phyloP scores from a whole-genome alignment of 2,113 vertebrate genomes.

The Lates calcarifer region DNA sequence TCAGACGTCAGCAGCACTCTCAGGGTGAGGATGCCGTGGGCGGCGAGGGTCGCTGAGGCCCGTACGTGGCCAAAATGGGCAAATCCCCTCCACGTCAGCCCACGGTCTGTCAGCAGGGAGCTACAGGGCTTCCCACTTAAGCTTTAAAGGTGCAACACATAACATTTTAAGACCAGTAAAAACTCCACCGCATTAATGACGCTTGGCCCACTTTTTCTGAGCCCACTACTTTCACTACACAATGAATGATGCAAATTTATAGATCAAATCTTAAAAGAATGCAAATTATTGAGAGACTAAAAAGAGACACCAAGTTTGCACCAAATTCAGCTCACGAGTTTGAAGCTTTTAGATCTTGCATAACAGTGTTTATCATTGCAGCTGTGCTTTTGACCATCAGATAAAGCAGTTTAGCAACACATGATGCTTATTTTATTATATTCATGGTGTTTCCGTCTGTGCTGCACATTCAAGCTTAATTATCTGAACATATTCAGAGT shows the following conservation, averaged over 20 bases:
- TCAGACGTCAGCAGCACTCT: constrained; percentile 74
- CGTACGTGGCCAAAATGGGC: constrained; percentile 58
- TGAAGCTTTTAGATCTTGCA: no score
- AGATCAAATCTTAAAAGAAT: neutral
- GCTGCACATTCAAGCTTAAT: neutral
- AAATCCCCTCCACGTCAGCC: constrained; percentile 71
- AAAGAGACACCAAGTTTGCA: no score
- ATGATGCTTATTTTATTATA: no score
- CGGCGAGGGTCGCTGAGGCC: constrained; percentile 69
- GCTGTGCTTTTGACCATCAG: no score
- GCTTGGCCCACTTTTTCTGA: constrained; percentile 8
- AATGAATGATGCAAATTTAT: neutral
- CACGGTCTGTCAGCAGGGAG: constrained; percentile 47
- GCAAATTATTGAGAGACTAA: neutral
- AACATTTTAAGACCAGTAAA: constrained; percentile 14
- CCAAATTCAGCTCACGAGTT: no score
- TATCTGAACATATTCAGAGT: neutral
- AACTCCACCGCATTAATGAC: constrained; percentile 34
- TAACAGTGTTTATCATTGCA: no score
- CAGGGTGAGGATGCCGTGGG: constrained; percentile 59
- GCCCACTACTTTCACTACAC: constrained; percentile 8
- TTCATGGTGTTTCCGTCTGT: no score
- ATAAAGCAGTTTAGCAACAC: no score
- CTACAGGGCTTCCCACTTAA: constrained; percentile 44
- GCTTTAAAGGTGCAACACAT: constrained; percentile 43